phyloP scores from a whole-genome alignment of 2,888 invertebrate genomes.

The Muschampia plurimacula region DNA sequence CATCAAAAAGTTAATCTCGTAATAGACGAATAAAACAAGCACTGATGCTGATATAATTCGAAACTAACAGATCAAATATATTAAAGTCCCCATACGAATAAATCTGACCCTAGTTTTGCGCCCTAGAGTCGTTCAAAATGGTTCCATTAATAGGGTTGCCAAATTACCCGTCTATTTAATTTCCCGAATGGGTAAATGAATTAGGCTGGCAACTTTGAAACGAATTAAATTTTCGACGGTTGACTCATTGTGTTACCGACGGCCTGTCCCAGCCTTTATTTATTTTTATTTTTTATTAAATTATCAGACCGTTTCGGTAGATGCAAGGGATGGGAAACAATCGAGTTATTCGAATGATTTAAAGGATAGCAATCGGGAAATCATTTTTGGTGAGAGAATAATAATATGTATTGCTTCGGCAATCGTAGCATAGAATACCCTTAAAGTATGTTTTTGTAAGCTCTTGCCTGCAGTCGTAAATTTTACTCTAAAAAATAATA shows the following conservation, averaged over 20 bases:
- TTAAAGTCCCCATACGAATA: conserved; percentile 62
- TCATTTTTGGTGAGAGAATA: conserved; percentile 6
- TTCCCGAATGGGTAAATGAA: conserved; percentile 83
- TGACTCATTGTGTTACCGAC: conserved; percentile 63
- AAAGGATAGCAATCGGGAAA: conserved; percentile 12
- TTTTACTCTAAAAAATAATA: too few relatives aligned
- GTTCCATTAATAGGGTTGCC: conserved; percentile 77
- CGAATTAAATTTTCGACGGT: conserved; percentile 80
- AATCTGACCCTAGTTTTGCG: conserved; percentile 68
- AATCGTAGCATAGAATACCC: background rate
- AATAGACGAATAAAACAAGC: conserved; percentile 27
- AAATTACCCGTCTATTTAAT: conserved; percentile 85
- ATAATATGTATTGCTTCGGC: background rate
- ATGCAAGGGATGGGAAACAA: conserved; percentile 45
- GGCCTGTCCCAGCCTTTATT: conserved; percentile 43
- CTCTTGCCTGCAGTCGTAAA: too few relatives aligned
- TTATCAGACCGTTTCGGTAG: conserved; percentile 48
- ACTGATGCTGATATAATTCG: conserved; percentile 38
- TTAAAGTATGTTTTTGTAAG: too few relatives aligned
- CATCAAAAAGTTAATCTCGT: conserved; percentile 25
- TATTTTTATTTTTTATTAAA: conserved; percentile 51
- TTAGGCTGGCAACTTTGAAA: conserved; percentile 82
- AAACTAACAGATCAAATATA: conserved; percentile 60
- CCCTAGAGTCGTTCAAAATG: conserved; percentile 63
- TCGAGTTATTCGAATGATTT: conserved; percentile 42